Conservation (phyloP, 2,888 invertebrate genomes). For the Euzetes globulus region DNA sequence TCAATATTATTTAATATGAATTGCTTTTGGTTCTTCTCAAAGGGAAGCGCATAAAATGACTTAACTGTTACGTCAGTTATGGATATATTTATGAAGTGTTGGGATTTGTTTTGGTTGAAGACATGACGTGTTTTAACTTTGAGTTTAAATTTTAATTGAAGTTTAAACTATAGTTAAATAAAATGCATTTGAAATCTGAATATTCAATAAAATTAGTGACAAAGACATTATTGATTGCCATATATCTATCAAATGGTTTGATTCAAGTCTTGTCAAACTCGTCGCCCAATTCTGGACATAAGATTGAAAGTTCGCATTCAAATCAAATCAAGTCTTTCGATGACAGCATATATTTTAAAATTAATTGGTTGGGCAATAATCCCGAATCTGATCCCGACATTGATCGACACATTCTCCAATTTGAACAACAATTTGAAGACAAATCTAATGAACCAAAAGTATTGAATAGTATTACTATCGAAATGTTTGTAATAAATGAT, state of each 20-base stretch:
- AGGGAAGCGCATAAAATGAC: background rate
- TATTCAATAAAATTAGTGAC: background rate
- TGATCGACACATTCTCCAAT: background rate
- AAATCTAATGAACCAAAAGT: conserved; percentile 13
- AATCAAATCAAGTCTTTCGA: conserved; percentile 19
- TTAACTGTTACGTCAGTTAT: background rate
- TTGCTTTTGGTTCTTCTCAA: too few relatives aligned
- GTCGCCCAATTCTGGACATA: background rate
- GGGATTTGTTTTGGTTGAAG: background rate
- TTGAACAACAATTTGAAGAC: background rate
- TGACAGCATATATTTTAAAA: conserved; percentile 30
- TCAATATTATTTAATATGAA: too few relatives aligned
- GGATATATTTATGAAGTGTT: background rate
- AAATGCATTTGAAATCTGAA: background rate
- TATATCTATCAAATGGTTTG: background rate
- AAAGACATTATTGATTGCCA: background rate
- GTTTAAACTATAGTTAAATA: background rate
- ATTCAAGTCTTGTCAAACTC: background rate
- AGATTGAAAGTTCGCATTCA: conserved; percentile 15
- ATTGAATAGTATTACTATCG: background rate
- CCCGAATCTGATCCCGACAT: background rate
- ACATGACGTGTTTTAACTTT: conserved; percentile 6
- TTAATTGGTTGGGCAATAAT: conserved; percentile 32
- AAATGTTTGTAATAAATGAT: background rate
- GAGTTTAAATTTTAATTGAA: background rate